phyloP scores from a whole-genome alignment of 2,113 vertebrate species.

The Indicator maculatus region DNA sequence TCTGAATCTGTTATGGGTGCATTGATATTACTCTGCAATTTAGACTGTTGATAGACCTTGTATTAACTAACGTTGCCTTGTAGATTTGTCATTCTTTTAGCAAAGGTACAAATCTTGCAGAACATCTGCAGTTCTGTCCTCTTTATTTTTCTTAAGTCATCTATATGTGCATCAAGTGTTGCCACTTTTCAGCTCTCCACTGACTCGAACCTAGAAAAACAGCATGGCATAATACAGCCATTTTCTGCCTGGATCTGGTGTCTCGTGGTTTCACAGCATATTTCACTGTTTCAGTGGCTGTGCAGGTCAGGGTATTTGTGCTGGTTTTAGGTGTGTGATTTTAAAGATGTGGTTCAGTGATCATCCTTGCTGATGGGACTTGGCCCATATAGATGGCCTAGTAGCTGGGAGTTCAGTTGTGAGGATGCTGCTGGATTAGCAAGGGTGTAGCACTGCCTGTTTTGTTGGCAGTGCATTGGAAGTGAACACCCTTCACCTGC shows the following conservation, averaged over 20 bases:
- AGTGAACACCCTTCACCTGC: not conserved
- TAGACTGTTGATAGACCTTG: not conserved
- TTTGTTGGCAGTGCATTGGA: rapidly evolving
- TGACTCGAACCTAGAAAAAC: not conserved
- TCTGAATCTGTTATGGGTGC: not conserved
- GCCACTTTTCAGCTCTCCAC: not conserved
- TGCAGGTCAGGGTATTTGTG: not conserved
- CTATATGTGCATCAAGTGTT: not conserved
- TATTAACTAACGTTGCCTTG: not conserved
- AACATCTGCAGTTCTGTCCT: not conserved
- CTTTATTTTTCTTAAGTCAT: not conserved
- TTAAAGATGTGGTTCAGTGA: not conserved
- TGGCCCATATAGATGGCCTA: rapidly evolving
- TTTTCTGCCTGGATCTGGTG: not conserved
- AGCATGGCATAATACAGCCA: not conserved
- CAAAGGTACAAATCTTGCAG: not conserved
- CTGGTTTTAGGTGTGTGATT: not conserved
- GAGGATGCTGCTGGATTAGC: not conserved
- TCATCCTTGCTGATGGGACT: not conserved
- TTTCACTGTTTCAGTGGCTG: not conserved
- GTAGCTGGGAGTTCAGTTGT: not conserved
- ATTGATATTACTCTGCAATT: not conserved
- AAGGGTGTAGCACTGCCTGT: not conserved
- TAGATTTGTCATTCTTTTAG: not conserved
- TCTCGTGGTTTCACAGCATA: rapidly evolving